Evolutionary conservation across 2,797 vertebrate species (phyloP), one percentile per base, ranked within the genome.

Genomic region (Poeciliopsis paucimaculata): DNA sequence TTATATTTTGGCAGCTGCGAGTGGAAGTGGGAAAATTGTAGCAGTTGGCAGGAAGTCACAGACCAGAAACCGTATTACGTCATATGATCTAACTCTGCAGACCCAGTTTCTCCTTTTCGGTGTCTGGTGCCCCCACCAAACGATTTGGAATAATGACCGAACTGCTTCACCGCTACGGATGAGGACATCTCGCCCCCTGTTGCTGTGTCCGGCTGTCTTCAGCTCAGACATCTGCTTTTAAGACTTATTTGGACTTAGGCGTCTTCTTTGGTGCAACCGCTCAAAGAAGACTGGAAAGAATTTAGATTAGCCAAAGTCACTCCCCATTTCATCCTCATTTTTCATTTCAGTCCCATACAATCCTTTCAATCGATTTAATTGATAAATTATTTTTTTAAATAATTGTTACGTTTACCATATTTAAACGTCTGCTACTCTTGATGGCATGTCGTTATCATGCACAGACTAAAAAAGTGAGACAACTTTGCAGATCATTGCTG

Each of bases 11-110:
- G 87, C 88, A 87, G 83, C 82, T 77, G 77, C 28, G 28, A 81
- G 76, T 91, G 87, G 86, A 92, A 91, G 91, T 91, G 88, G 92
- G 83, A 57, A 88, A 89, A 86, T 62, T 39, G 34, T 88, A 90
- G 90, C 76, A 90, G 87, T 87, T 92, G 90, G 89, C 84, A 86
- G 77, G 72, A 83, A 86, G 84, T 91, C 90, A 85, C 41, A 82
- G 75, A 87, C 86, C 89, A 89, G 81, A 93, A 91, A 90, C 88
- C 87, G 82, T 84, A 86, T 90, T 80, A 90, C 89, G 83, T 93
- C 90, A 93, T 89, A 68, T 73, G 83, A 91, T 87, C 86, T 80
- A 88, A 88, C 85, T 86, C 83, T 82, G 89, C 82, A 89, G 79
- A 86, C 72, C 86, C 82, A 73, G 79, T 90, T 88, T 89, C 79